These are phyloP conservation scores for Gopherus flavomarginatus DNA, from an alignment of 2,113 vertebrate genomes.

Conservation along the genomic window DNA sequence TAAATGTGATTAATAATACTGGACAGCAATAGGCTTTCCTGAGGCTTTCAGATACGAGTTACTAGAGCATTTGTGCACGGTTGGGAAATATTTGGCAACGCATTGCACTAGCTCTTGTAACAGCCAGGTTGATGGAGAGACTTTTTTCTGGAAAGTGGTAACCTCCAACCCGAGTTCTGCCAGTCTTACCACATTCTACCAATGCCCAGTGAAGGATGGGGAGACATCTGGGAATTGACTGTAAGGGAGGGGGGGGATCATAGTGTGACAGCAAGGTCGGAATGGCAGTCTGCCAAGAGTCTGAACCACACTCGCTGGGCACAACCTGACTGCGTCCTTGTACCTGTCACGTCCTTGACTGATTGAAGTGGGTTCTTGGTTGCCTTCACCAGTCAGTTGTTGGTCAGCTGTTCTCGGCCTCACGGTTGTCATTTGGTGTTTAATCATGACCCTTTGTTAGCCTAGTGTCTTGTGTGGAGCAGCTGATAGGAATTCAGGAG, in stretches of 20 bases:
- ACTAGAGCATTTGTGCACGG: not conserved
- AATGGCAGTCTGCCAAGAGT: not conserved
- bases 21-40: not conserved
- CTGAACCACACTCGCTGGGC: not conserved
- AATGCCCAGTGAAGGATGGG: not conserved
- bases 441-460: not conserved
- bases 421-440: not conserved
- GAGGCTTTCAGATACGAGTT: not conserved
- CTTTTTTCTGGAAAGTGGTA: not conserved
- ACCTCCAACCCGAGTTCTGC: not conserved
- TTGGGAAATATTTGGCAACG: not conserved
- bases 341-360: not conserved
- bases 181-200: rapidly evolving
- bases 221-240: not conserved
- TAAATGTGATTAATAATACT: not conserved
- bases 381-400: not conserved
- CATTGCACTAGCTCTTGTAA: not conserved
- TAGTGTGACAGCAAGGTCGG: not conserved
- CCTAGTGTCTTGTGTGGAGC: not conserved
- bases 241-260: not conserved
- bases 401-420: not conserved
- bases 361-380: rapidly evolving
- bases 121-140: not conserved
- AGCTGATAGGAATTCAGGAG: not conserved
- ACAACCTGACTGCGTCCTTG: not conserved